These are phyloP conservation scores for Drosophila persimilis DNA, from an alignment of 1,140 invertebrate genomes.

Conservation along the genomic window DNA sequence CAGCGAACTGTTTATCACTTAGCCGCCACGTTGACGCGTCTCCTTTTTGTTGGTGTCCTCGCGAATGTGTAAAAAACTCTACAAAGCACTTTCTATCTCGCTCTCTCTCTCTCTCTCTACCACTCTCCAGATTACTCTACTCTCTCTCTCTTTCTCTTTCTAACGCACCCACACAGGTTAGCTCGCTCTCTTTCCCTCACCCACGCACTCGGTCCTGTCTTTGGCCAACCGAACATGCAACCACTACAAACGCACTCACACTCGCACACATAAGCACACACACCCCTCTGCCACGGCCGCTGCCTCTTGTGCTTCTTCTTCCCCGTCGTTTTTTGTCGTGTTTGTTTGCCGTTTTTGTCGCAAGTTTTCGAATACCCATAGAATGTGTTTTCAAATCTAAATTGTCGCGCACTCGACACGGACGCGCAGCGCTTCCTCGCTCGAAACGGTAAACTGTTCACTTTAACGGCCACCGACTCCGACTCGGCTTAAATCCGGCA, in stretches of 20 bases:
- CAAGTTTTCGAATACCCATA: slow-evolving; percentile 76
- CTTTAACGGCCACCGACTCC: background rate
- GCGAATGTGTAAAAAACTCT: slow-evolving; percentile 67
- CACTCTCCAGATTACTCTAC: background rate
- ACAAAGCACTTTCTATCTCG: slow-evolving; percentile 55
- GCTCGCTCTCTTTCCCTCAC: slow-evolving; percentile 21
- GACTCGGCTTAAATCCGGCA: background rate
- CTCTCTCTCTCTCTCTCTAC: background rate
- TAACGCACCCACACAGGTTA: slow-evolving; percentile 7
- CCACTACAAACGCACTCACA: slow-evolving; percentile 62
- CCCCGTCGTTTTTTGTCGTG: slow-evolving; percentile 30
- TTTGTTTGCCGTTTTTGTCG: slow-evolving; percentile 75
- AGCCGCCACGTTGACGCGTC: slow-evolving; percentile 68
- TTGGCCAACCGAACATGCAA: slow-evolving; percentile 47
- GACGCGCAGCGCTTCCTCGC: slow-evolving; percentile 61
- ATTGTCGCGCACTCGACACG: slow-evolving; percentile 79
- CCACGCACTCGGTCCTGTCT: slow-evolving; percentile 25
- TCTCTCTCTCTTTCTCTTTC: slow-evolving; percentile 4
- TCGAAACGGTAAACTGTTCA: slow-evolving; percentile 1
- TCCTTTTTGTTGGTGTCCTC: slow-evolving; percentile 30
- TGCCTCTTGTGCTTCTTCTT: slow-evolving; percentile 29
- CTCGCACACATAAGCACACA: slow-evolving; percentile 28
- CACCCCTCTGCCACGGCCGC: slow-evolving; percentile 11
- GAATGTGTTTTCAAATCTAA: slow-evolving; percentile 76
- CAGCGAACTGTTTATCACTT: slow-evolving; percentile 66